Conservation (phyloP, 2,797 vertebrate genomes). For the Falco columbarius region DNA sequence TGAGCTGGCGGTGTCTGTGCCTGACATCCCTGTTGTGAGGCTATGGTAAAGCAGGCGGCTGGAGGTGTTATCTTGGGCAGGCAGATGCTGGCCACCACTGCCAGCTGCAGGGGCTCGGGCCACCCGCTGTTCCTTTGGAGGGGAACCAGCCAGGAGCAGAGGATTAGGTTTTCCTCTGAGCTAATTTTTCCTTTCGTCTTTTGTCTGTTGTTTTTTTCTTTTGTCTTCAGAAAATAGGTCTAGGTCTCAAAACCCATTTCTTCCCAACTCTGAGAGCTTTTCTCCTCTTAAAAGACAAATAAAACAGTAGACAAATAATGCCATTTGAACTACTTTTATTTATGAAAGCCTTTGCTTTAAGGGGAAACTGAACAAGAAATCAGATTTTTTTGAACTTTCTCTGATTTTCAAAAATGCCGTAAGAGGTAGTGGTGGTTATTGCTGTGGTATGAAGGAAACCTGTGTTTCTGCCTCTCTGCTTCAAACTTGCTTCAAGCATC, state of each 20-base stretch:
- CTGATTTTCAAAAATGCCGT: background rate
- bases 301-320: background rate
- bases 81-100: background rate
- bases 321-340: background rate
- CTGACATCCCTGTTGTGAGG: background rate
- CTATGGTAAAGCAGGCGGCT: background rate
- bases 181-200: background rate
- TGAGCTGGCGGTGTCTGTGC: background rate
- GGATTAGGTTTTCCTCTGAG: background rate
- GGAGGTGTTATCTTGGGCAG: background rate
- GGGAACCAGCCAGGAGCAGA: background rate
- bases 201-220: background rate
- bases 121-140: background rate
- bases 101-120: background rate
- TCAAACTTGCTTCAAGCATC: background rate
- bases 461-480: background rate
- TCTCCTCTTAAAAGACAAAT: background rate
- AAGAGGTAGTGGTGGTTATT: background rate
- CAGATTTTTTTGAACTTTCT: background rate
- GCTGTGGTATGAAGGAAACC: background rate
- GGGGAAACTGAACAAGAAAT: background rate
- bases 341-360: background rate
- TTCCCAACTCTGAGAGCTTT: background rate
- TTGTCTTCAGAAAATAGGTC: background rate
- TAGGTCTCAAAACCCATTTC: background rate